Evolutionary conservation across 2,797 vertebrate genomes (phyloP).

Genomic region (Falco biarmicus): DNA sequence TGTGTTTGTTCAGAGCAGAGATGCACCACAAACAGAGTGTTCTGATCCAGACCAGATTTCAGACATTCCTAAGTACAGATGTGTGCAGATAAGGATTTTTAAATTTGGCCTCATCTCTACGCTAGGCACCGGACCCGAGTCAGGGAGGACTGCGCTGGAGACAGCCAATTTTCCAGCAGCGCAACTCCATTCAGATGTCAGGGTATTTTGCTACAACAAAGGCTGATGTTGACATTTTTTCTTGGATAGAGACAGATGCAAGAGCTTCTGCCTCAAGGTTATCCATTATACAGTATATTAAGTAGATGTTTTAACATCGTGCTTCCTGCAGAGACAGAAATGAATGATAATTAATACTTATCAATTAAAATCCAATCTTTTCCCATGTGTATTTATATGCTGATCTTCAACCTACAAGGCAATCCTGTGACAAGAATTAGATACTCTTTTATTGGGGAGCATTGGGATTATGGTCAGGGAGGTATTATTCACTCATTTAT

Average conservation of each 20-base stretch:
- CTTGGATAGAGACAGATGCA: constrained; percentile 53
- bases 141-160: background rate
- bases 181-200: constrained; percentile 20
- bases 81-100: background rate
- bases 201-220: constrained; percentile 48
- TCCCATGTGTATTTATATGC: constrained; percentile 28
- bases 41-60: constrained; percentile 21
- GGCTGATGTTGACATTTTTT: constrained; percentile 61
- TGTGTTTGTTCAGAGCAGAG: constrained; percentile 39
- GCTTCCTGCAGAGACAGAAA: constrained; percentile 51
- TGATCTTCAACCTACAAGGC: constrained; percentile 39
- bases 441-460: constrained; percentile 22
- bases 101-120: background rate
- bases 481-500: constrained; percentile 5
- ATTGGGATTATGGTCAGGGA: constrained; percentile 1
- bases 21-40: background rate
- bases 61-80: background rate
- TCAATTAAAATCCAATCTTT: constrained; percentile 64
- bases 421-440: constrained; percentile 41
- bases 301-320: constrained; percentile 26
- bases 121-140: background rate
- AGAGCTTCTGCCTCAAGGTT: constrained; percentile 63
- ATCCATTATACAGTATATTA: constrained; percentile 52
- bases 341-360: constrained; percentile 60
- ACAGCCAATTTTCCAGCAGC: constrained; percentile 11